Evolutionary conservation across 23 tunicate genomes (phyloP).

Genomic region (Trididemnum clinides): DNA sequence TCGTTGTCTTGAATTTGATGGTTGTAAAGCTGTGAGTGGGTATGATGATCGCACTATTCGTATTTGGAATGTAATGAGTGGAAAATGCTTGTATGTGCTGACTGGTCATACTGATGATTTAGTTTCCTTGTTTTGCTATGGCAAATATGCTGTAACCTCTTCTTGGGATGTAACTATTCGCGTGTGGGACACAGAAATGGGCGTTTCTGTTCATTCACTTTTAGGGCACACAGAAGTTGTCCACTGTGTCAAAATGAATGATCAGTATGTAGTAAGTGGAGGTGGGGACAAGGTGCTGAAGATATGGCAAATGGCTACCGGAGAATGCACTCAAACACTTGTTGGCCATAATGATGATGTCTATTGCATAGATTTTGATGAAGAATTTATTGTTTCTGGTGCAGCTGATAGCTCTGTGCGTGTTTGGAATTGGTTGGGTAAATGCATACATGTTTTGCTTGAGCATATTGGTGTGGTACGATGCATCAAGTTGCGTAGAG

Average conservation of each 20-base stretch:
- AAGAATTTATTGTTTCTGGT: conserved; percentile 81
- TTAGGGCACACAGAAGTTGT: conserved; percentile 91
- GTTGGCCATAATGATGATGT: conserved; percentile 90
- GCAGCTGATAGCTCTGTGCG: conserved; percentile 88
- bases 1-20: conserved; percentile 69
- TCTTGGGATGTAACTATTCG: conserved; percentile 82
- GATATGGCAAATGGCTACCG: conserved; percentile 74
- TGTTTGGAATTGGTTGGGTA: conserved; percentile 88
- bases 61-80: conserved; percentile 70
- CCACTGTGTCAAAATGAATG: conserved; percentile 74
- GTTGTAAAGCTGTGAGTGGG: conserved; percentile 66
- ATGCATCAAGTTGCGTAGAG: conserved; percentile 62
- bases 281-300: conserved; percentile 89
- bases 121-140: conserved; percentile 44
- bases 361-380: conserved; percentile 83
- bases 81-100: conserved; percentile 65
- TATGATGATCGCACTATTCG: conserved; percentile 62
- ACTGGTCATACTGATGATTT: conserved; percentile 78
- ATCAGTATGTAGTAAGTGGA: conserved; percentile 74
- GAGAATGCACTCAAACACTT: conserved; percentile 67
- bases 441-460: conserved; percentile 44
- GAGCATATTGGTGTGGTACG: conserved; percentile 89
- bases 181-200: conserved; percentile 74
- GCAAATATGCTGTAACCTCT: conserved; percentile 63
- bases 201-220: conserved; percentile 54